These are phyloP conservation scores for Drosophila albomicans DNA, from an alignment of 1,140 invertebrate genomes.

Conservation along the genomic window DNA sequence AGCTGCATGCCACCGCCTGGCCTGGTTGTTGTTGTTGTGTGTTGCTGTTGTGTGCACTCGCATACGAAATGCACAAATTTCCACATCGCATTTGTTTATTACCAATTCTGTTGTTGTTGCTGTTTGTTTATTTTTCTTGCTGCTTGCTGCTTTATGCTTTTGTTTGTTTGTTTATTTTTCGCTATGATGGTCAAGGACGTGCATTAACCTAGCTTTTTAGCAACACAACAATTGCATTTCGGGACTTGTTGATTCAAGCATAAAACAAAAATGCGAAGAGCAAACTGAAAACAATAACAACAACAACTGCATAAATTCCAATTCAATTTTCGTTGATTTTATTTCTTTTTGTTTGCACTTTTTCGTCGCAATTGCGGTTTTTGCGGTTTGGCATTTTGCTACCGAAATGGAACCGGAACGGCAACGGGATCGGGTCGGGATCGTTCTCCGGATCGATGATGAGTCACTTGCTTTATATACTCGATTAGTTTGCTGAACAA, in stretches of 20 bases:
- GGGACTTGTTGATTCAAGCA: not conserved
- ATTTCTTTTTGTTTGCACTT: too few relatives aligned
- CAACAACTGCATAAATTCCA: too few relatives aligned
- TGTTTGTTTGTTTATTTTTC: conserved; percentile 18
- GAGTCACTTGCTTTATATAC: too few relatives aligned
- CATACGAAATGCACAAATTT: conserved; percentile 40
- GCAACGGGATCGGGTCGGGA: too few relatives aligned
- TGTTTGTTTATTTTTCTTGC: conserved; percentile 1
- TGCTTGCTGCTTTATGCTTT: conserved; percentile 18
- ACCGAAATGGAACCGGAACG: too few relatives aligned
- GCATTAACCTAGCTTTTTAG: conserved; percentile 55
- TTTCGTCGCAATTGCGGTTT: too few relatives aligned
- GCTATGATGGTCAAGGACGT: conserved; percentile 73
- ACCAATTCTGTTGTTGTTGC: conserved; percentile 29
- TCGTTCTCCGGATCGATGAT: too few relatives aligned
- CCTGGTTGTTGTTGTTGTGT: not conserved
- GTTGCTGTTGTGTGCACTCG: conserved; percentile 35
- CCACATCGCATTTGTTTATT: not conserved
- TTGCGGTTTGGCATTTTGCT: too few relatives aligned
- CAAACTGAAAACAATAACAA: too few relatives aligned
- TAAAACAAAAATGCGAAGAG: too few relatives aligned
- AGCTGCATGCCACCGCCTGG: conserved; percentile 40
- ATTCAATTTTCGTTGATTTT: too few relatives aligned
- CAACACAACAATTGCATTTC: conserved; percentile 23
- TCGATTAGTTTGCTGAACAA: too few relatives aligned